Evolutionary conservation across 2,113 vertebrate species (phyloP).

Genomic region (Macroglossus sobrinus): DNA sequence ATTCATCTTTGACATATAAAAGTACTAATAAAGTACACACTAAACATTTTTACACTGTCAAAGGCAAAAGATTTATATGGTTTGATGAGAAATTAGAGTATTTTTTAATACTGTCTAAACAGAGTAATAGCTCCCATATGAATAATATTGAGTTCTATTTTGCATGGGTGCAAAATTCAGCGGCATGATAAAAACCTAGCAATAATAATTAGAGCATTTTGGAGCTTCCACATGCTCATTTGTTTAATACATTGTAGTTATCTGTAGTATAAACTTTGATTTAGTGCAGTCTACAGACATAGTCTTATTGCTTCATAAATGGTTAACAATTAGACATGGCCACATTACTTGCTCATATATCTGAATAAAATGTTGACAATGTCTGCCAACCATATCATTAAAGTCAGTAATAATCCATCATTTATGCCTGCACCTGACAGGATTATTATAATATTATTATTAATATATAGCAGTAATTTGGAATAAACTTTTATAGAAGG

Average conservation of each 20-base stretch:
- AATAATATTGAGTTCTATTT: neutral
- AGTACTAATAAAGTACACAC: neutral
- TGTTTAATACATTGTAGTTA: neutral
- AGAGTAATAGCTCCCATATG: neutral
- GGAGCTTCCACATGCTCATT: neutral
- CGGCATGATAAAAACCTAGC: neutral
- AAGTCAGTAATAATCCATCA: slow-evolving; percentile 7
- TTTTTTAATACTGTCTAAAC: neutral
- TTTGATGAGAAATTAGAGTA: too few species aligned
- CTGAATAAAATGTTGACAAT: slow-evolving; percentile 20
- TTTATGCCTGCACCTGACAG: neutral
- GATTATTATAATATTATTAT: neutral
- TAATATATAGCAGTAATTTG: neutral
- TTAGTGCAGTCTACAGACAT: neutral
- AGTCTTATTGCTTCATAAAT: neutral
- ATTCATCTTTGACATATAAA: neutral
- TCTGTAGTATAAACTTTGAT: slow-evolving; percentile 13
- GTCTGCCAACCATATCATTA: slow-evolving; percentile 22
- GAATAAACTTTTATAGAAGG: neutral
- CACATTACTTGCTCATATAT: neutral
- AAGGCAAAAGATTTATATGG: neutral
- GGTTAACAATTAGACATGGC: neutral
- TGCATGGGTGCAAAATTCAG: neutral
- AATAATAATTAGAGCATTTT: neutral
- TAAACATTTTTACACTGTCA: neutral